Conservation (phyloP, 2,113 vertebrate genomes). For the Gobio gobio region DNA sequence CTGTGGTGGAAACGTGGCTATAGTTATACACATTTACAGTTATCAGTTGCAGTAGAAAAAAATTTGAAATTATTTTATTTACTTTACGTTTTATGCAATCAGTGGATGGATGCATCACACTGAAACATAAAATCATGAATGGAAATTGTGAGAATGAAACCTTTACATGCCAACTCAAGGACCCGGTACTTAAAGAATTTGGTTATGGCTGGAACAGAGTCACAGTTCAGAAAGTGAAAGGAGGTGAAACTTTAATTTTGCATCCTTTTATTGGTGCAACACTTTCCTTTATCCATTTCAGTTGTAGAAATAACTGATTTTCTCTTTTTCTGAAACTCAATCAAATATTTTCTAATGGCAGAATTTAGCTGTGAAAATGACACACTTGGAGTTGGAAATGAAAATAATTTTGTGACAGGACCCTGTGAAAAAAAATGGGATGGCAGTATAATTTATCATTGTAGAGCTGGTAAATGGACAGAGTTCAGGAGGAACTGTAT, state of each 20-base stretch:
- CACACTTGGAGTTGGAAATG: conserved; percentile 32
- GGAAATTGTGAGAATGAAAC: not conserved
- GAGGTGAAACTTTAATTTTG: not conserved
- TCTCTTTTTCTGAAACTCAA: not conserved
- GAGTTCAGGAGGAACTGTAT: not conserved
- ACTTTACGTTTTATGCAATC: not conserved
- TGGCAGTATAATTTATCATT: conserved; percentile 13
- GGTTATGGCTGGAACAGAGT: not conserved
- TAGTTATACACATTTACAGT: too few relatives aligned
- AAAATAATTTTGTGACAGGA: accelerated
- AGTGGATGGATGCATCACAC: not conserved
- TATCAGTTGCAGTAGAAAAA: too few relatives aligned
- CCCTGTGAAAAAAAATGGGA: not conserved
- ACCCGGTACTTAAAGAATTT: not conserved
- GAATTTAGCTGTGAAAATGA: not conserved
- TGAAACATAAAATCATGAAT: not conserved
- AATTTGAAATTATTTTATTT: not conserved
- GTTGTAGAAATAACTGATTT: not conserved
- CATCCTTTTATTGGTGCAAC: not conserved
- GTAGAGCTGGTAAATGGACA: not conserved
- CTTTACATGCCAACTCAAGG: not conserved
- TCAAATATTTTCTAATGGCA: not conserved
- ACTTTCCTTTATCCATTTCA: not conserved
- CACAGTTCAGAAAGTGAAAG: not conserved
- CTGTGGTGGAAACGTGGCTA: too few relatives aligned